Evolutionary conservation across 2,113 vertebrate genomes (phyloP), one percentile per base, ranked within the genome.

Genomic region (Tauraco erythrolophus): DNA sequence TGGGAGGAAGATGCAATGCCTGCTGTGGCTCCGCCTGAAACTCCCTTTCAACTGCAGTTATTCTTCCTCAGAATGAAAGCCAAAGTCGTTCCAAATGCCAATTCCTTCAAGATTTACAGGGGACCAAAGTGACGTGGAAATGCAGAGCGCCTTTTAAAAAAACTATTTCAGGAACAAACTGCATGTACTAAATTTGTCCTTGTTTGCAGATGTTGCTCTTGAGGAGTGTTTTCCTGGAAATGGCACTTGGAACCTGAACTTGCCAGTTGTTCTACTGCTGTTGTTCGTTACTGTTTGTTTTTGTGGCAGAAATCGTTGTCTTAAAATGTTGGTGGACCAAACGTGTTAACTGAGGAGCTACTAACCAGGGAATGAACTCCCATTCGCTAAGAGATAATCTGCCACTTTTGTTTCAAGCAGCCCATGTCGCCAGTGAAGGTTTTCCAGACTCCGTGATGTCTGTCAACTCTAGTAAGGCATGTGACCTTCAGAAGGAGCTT

Each of bases 401-500:
- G 30, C 18, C 75, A 61, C 74, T 92, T 90, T 96, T 97, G 28
- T 89, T 96, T 65, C 71, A n/a, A 96, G 91, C 88, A 97, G 96
- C 39, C 71, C 1, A 1, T 39, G 75, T 61, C 19, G 0, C 57
- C 46, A 19, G 56, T 23, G 95, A 94, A 77, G 94, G 89, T 89
- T 78, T 62, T 62, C 33, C 56, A 5, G 80, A 61, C 18, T 65
- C 74, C 0, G 64, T 53, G 56, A 78, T 61, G 51, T 76, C 46
- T 71, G 57, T n/a, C 85, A 84, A 45, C 88, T 96, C 75, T 89
- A 71, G 37, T 60, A 93, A 92, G 83, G 92, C 53, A 62, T 10
- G 31, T 56, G 92, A 97, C 75, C 94, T 95, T 97, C 97, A 81
- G 88, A 94, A 94, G 95, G 97, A 97, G 91, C 66, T 77, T 31